Conservation (phyloP, 2,797 vertebrate genomes). For the Phataginus tetradactyla region DNA sequence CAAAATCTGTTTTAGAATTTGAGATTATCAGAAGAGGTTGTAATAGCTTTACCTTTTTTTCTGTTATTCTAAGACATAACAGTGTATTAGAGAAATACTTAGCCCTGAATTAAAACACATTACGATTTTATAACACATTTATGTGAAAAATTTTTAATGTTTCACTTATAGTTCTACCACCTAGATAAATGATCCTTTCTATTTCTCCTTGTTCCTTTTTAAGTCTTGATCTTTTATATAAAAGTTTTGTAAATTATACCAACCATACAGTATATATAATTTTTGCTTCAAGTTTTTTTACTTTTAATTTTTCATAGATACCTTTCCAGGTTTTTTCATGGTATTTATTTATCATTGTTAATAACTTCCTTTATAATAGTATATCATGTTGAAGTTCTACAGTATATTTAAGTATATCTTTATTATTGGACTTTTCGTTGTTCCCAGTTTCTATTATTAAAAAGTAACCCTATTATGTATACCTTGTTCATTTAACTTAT, state of each 20-base stretch:
- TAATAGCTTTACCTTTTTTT: conserved; percentile 16
- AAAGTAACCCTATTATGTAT: conserved; percentile 16
- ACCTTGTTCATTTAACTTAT: conserved; percentile 22
- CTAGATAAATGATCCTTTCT: conserved; percentile 20
- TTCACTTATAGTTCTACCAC: neutral
- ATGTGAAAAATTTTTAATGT: neutral
- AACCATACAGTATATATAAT: neutral
- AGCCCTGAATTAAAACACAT: conserved; percentile 26
- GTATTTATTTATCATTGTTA: conserved; percentile 12
- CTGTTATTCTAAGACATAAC: conserved; percentile 3
- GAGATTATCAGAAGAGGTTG: neutral
- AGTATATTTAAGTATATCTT: conserved; percentile 31
- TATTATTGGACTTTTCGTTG: conserved; percentile 21
- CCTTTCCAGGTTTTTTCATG: neutral
- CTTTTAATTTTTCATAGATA: conserved; percentile 24
- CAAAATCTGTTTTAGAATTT: neutral
- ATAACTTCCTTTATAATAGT: conserved; percentile 1
- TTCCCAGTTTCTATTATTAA: conserved; percentile 22
- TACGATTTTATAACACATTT: neutral
- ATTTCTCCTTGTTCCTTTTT: conserved; percentile 3
- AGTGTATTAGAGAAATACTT: neutral
- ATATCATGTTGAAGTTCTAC: neutral
- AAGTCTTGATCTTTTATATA: neutral
- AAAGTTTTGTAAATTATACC: neutral
- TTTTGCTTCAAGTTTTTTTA: conserved; percentile 30